These are phyloP conservation scores for Panthera tigris DNA, from an alignment of 2,113 vertebrate species.

Conservation along the genomic window DNA sequence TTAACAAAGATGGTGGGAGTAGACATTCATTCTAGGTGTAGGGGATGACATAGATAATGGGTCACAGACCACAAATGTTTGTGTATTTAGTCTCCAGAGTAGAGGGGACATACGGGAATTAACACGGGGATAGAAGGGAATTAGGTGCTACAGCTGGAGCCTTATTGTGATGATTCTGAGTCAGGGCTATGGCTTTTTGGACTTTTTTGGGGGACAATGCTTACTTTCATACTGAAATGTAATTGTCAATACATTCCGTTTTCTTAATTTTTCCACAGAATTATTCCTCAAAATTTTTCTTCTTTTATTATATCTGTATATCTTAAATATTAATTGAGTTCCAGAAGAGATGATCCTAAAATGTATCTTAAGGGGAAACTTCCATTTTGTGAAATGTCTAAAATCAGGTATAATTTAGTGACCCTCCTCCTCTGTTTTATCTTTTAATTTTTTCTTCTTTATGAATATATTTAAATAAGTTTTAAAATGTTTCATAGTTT, in stretches of 20 bases:
- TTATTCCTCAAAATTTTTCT: neutral
- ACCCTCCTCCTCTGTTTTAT: neutral
- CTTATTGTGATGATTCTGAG: neutral
- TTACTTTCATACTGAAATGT: neutral
- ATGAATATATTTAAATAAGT: neutral
- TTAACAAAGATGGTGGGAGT: neutral
- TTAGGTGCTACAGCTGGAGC: rapidly evolving
- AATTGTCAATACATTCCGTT: neutral
- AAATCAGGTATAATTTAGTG: neutral
- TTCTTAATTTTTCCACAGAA: neutral
- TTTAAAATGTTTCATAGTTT: neutral
- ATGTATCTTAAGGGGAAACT: neutral
- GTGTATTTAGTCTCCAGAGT: neutral
- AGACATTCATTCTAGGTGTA: neutral
- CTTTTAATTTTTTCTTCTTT: neutral
- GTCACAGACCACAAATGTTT: neutral
- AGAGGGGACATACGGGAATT: rapidly evolving
- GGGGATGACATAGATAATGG: too few species aligned
- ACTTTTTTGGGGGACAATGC: neutral
- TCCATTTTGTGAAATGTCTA: slow-evolving; percentile 12
- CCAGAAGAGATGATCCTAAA: neutral
- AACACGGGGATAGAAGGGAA: neutral
- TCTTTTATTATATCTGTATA: neutral
- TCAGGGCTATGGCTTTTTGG: neutral
- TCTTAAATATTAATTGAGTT: neutral